These are phyloP conservation scores for Melanotaenia duboulayi DNA, from an alignment of 2,113 vertebrate genomes.

Conservation along the genomic window DNA sequence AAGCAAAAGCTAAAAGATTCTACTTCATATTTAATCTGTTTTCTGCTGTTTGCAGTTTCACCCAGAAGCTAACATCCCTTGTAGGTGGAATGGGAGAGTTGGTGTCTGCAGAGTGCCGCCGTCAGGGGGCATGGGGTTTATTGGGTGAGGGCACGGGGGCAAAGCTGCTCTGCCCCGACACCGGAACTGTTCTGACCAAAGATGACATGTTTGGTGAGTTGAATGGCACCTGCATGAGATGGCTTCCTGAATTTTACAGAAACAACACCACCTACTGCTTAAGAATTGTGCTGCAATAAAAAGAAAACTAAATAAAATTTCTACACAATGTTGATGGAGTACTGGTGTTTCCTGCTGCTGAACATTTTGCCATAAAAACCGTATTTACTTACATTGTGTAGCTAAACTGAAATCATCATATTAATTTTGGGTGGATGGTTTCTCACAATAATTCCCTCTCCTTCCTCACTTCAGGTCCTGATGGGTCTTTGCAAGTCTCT, in stretches of 20 bases:
- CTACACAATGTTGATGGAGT: neutral
- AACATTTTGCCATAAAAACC: neutral
- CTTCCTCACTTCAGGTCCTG: slow-evolving; percentile 66
- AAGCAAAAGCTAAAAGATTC: neutral
- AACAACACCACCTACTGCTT: slow-evolving; percentile 60
- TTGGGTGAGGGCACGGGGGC: slow-evolving; percentile 85
- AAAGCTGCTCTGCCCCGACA: slow-evolving; percentile 80
- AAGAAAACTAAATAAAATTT: neutral
- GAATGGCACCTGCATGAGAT: neutral
- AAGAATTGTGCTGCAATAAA: slow-evolving; percentile 24
- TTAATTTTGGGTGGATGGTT: neutral
- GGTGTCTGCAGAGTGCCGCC: slow-evolving; percentile 82
- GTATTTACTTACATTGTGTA: neutral
- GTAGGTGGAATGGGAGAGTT: slow-evolving; percentile 78
- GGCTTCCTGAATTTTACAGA: neutral
- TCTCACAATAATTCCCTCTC: slow-evolving; percentile 6
- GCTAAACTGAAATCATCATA: too few relatives aligned
- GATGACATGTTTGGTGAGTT: slow-evolving; percentile 84
- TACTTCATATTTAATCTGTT: neutral
- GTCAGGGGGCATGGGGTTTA: slow-evolving; percentile 84
- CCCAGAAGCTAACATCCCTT: slow-evolving; percentile 62
- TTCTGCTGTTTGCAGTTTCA: slow-evolving; percentile 51
- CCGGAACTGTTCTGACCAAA: slow-evolving; percentile 77
- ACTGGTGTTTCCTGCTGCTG: neutral
- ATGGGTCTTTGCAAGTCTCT: slow-evolving; percentile 63